Percentiles rank a stretch among this genome's conserved stretches.
These are phyloP conservation scores for Cataglyphis cursor DNA, from an alignment of 2,888 invertebrate species.

Conservation along the genomic window DNA sequence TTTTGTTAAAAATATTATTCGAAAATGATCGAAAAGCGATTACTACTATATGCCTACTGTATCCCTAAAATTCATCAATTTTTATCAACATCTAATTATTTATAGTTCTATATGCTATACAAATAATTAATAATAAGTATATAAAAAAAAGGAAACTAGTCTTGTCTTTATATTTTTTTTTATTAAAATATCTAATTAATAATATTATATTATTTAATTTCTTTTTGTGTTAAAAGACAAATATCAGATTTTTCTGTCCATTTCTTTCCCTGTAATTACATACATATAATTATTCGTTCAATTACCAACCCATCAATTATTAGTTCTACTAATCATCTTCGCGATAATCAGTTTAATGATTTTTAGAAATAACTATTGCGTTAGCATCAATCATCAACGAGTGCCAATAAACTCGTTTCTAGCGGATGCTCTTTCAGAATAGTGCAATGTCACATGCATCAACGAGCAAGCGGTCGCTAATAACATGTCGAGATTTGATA, in stretches of 20 bases:
- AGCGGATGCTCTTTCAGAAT: background rate
- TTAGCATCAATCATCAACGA: background rate
- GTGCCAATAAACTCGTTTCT: constrained; percentile 19
- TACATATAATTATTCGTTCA: constrained; percentile 78
- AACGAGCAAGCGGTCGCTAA: constrained; percentile 3
- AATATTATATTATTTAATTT: background rate
- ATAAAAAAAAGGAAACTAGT: too few relatives aligned
- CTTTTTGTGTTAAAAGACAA: background rate
- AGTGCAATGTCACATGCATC: background rate
- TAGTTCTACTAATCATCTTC: constrained; percentile 43
- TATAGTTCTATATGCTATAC: background rate
- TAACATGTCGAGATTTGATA: constrained; percentile 4
- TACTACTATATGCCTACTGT: background rate
- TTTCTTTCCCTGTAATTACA: constrained; percentile 72
- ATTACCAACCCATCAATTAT: constrained; percentile 76
- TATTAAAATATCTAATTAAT: too few relatives aligned
- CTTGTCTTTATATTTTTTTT: too few relatives aligned
- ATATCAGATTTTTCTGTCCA: constrained; percentile 54
- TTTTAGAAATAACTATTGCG: constrained; percentile 13
- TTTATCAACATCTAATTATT: constrained; percentile 2
- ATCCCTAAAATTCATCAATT: background rate
- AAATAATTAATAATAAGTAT: background rate
- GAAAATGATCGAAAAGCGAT: background rate
- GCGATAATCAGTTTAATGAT: background rate
- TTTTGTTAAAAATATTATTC: background rate